phyloP scores from a whole-genome alignment of 64 coral and sea anemone species.

The Montipora capricornis region DNA sequence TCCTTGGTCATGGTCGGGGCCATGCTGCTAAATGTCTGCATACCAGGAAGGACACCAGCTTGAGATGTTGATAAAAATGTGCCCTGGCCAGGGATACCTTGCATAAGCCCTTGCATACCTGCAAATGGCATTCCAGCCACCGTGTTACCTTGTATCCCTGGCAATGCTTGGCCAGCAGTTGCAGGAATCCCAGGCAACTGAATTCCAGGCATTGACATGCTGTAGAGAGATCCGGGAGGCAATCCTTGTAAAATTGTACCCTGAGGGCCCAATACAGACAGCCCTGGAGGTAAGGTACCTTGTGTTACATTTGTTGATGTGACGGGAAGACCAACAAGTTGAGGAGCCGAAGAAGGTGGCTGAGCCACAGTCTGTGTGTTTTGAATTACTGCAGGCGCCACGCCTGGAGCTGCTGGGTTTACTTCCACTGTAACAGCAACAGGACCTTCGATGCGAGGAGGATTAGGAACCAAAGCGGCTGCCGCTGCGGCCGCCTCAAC shows the following conservation, averaged over 20 bases:
- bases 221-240: conserved; percentile 67
- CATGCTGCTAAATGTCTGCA: conserved; percentile 69
- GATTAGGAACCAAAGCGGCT: conserved; percentile 45
- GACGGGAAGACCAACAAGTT: conserved; percentile 42
- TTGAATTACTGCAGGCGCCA: neutral
- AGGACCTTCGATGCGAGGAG: conserved; percentile 33
- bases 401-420: conserved; percentile 22
- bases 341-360: conserved; percentile 5
- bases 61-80: conserved; percentile 45
- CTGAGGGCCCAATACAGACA: conserved; percentile 56
- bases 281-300: conserved; percentile 24
- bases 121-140: conserved; percentile 57
- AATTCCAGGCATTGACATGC: conserved; percentile 90
- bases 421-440: conserved; percentile 53
- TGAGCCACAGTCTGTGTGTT: conserved; percentile 21
- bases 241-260: conserved; percentile 66
- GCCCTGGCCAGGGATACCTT: conserved; percentile 60
- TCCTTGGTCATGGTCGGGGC: conserved; percentile 80
- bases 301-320: conserved; percentile 70
- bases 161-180: conserved; percentile 46
- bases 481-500: conserved; percentile 37
- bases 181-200: conserved; percentile 78
- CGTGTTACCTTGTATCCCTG: conserved; percentile 44
- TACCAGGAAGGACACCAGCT: conserved; percentile 61
- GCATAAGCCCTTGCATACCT: conserved; percentile 59